Evolutionary conservation across 1,140 invertebrate genomes (phyloP).

Genomic region (Neodiprion virginianus): DNA sequence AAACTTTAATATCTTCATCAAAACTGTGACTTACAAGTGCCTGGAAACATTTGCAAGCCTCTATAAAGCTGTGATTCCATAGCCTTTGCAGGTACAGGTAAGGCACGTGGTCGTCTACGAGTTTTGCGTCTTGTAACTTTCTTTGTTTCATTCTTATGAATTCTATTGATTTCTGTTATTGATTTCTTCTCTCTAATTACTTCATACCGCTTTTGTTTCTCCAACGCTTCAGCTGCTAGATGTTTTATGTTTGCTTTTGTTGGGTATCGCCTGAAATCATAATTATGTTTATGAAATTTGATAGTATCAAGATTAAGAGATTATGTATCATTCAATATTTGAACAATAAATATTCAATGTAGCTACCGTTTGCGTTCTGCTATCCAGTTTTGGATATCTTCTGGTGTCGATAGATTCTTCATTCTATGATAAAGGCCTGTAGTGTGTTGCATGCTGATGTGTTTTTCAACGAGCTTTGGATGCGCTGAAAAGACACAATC

Average conservation of each 20-base stretch:
- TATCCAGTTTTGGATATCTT: slow-evolving; percentile 84
- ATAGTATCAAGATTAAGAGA: slow-evolving; percentile 15
- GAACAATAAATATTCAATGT: slow-evolving; percentile 24
- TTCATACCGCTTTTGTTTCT: slow-evolving; percentile 74
- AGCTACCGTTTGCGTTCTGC: slow-evolving; percentile 74
- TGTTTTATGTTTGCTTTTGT: slow-evolving; percentile 75
- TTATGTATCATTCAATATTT: not conserved
- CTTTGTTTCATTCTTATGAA: slow-evolving; percentile 36
- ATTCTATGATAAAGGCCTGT: slow-evolving; percentile 81
- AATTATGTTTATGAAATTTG: slow-evolving; percentile 19
- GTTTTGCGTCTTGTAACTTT: slow-evolving; percentile 32
- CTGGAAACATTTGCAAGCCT: slow-evolving; percentile 45
- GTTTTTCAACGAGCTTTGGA: slow-evolving; percentile 78
- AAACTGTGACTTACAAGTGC: slow-evolving; percentile 41
- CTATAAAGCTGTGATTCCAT: slow-evolving; percentile 33
- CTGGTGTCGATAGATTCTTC: slow-evolving; percentile 73
- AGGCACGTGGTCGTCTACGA: slow-evolving; percentile 16
- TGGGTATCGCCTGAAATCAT: slow-evolving; percentile 65
- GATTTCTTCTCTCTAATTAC: slow-evolving; percentile 63
- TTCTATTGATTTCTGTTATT: slow-evolving; percentile 54
- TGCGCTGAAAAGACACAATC: slow-evolving; percentile 83
- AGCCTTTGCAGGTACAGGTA: slow-evolving; percentile 1
- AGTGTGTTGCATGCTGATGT: slow-evolving; percentile 81
- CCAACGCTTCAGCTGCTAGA: slow-evolving; percentile 67
- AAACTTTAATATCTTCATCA: not conserved